Base-by-base conservation (phyloP, 2,113 vertebrate species). In the Centropristis striata region DNA sequence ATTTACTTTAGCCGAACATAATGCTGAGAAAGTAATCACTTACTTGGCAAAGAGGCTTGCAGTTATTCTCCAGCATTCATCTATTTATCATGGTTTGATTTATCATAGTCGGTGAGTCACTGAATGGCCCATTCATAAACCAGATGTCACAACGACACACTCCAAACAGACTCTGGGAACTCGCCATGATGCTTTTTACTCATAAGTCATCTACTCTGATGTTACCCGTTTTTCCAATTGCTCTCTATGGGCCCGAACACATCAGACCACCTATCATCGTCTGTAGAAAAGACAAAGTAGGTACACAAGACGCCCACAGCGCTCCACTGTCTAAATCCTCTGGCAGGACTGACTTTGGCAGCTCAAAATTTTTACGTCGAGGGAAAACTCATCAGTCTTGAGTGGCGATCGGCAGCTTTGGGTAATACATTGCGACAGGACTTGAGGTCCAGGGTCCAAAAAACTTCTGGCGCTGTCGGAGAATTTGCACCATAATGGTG, bases 61-160 rank as follows among this genome's bases (percentile, higher is more conserved):
- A 65, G 58, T 59, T 76, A 37, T 44, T 74, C 76, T 68, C 5
- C 32, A 58, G 70, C 46, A 53, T 78, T 68, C 55, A 61, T 87
- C 51, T 54, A 84, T 86, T 89, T 81, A 83, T 88, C 75, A 73
- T 37, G 10, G 57, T 42, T 68, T 1, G 55, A 85, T 84, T 72
- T 47, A 80, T 85, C 71, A 53, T 1, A 51, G 65, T 64, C 64
- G 58, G 25, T 61, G 54, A 76, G 78, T 51, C 51, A 59, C 60
- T 84, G 76, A 90, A 77, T 64, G 59, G 67, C 12, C 61, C 76
- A 83, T 79, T 86, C 71, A 86, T 57, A 64, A 64, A 86, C 71
- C 80, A 85, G 69, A 91, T 84, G 73, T 60, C 66, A 84, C 71
- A 60, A 78, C 82, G 76, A 60, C 47, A 61, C 10, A 77, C 39